phyloP scores from a whole-genome alignment of 2,888 invertebrate genomes.

The Drosophila phalerata region DNA sequence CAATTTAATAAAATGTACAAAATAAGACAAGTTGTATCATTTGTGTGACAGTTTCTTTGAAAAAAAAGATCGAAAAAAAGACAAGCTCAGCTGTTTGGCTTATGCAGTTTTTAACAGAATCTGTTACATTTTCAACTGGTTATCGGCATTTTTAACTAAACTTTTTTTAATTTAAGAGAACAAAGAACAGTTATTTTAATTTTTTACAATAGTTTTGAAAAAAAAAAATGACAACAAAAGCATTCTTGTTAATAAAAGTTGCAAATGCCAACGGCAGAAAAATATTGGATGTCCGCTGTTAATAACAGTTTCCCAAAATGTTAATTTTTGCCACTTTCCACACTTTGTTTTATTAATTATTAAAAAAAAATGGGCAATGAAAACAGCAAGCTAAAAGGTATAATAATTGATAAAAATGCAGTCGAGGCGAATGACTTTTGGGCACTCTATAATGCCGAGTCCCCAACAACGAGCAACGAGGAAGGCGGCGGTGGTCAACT shows the following conservation, averaged over 20 bases:
- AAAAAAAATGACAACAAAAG: background rate
- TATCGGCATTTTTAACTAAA: background rate
- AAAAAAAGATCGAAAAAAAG: background rate
- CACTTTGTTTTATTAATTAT: slow-evolving; percentile 21
- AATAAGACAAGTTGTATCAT: too few species aligned
- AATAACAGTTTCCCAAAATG: slow-evolving; percentile 32
- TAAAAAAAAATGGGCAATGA: slow-evolving; percentile 90
- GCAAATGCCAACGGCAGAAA: background rate
- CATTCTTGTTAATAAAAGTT: background rate
- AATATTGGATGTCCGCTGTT: slow-evolving; percentile 4
- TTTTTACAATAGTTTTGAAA: background rate
- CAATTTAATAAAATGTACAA: too few species aligned
- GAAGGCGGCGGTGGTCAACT: slow-evolving; percentile 87
- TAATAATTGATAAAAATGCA: slow-evolving; percentile 90
- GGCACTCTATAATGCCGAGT: slow-evolving; percentile 88
- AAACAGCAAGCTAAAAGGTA: slow-evolving; percentile 89
- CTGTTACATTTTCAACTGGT: background rate
- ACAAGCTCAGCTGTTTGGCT: background rate
- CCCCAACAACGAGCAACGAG: slow-evolving; percentile 83
- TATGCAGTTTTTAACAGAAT: background rate
- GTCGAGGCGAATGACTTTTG: slow-evolving; percentile 93
- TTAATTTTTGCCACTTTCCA: slow-evolving; percentile 23
- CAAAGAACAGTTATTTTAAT: background rate
- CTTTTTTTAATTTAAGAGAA: background rate
- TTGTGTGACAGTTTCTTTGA: too few species aligned